A percentile compares a stretch with the other conserved stretches of the same genome.
phyloP scores from a whole-genome alignment of 2,797 vertebrate species.

The Tragopan temminckii region DNA sequence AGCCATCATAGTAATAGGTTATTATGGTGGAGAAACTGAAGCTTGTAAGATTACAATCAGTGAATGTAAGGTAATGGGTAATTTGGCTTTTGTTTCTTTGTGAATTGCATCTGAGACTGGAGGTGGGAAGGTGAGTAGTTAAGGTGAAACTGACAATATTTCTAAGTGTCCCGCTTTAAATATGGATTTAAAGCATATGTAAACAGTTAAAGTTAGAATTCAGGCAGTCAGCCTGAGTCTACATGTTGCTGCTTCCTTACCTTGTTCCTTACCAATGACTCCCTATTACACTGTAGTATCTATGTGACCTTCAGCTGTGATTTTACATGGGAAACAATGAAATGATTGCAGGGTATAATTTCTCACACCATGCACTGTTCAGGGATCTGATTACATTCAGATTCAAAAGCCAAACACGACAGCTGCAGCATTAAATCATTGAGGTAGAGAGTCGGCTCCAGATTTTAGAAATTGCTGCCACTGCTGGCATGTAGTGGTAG shows the following conservation, averaged over 20 bases:
- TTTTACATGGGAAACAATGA: not conserved
- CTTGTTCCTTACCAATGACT: not conserved
- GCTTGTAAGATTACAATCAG: not conserved
- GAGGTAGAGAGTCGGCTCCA: not conserved
- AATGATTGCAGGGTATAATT: not conserved
- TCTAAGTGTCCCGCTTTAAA: not conserved
- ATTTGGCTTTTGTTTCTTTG: not conserved
- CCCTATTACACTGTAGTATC: not conserved
- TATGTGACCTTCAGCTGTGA: not conserved
- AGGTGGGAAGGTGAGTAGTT: not conserved
- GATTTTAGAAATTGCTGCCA: not conserved
- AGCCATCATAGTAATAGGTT: not conserved
- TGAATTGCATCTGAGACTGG: not conserved
- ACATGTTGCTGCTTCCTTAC: not conserved
- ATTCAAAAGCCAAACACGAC: not conserved
- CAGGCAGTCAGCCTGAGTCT: not conserved
- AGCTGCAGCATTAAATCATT: not conserved
- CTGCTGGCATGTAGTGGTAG: not conserved
- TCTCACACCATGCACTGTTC: not conserved
- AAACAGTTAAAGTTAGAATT: not conserved
- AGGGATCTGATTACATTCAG: constrained; percentile 8
- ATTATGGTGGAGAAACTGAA: not conserved
- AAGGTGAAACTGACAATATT: not conserved
- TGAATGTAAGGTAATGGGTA: not conserved
- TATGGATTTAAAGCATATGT: not conserved